Evolutionary conservation across 2,888 invertebrate genomes (phyloP).

Genomic region (Drosophila mayaguana): DNA sequence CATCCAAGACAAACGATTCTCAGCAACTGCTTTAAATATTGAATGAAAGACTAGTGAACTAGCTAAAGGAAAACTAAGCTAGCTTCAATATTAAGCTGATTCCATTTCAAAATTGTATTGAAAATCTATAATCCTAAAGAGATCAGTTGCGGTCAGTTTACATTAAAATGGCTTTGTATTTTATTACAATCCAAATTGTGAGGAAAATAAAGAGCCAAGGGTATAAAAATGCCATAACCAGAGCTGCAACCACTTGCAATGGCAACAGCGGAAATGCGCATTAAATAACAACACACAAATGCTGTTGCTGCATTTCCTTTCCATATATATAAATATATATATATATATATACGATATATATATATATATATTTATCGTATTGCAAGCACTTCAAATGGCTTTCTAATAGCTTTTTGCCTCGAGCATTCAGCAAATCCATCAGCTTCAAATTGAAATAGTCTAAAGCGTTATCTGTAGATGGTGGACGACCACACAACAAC

Average conservation of each 20-base stretch:
- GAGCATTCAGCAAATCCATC: slow-evolving; percentile 65
- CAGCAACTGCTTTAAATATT: slow-evolving; percentile 38
- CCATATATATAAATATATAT: background rate
- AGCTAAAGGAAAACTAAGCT: background rate
- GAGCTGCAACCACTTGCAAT: slow-evolving; percentile 7
- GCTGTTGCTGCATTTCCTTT: slow-evolving; percentile 5
- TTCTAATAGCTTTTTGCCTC: slow-evolving; percentile 73
- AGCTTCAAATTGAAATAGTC: slow-evolving; percentile 65
- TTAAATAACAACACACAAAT: slow-evolving; percentile 39
- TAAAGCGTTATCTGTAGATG: slow-evolving; percentile 32
- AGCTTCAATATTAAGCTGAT: background rate
- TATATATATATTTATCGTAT: slow-evolving; percentile 36
- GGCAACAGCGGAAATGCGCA: slow-evolving; percentile 38
- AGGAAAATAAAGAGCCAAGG: slow-evolving; percentile 3
- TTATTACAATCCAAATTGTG: background rate
- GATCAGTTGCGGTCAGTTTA: background rate
- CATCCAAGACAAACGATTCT: slow-evolving; percentile 14
- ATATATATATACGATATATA: slow-evolving; percentile 8
- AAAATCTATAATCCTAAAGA: background rate
- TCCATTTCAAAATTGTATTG: background rate
- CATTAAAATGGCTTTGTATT: background rate
- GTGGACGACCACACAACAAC: background rate
- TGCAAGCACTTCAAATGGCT: slow-evolving; percentile 59
- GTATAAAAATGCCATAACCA: slow-evolving; percentile 11
- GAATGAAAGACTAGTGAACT: too few species aligned